Base-by-base conservation (phyloP, 1,140 invertebrate species). In the Xylocopa sonorina region DNA sequence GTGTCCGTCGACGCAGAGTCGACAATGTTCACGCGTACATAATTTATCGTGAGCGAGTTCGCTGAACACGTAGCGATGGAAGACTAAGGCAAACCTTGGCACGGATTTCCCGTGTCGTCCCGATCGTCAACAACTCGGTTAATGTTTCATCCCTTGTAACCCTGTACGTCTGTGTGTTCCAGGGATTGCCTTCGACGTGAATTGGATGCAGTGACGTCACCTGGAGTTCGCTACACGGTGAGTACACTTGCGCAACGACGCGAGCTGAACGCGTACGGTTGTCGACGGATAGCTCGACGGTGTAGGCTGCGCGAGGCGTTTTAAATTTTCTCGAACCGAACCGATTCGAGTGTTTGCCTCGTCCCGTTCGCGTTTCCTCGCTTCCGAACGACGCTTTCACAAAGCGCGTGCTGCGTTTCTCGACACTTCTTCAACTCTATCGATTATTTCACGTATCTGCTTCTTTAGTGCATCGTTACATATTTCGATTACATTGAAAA, bases 141-240 rank as follows among this genome's bases (percentile, higher is more conserved):
- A 85, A 82, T 50, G 41, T 57, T 78, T 53, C 77, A 53, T 64
- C 51, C 53, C 68, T 16, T 78, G 55, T 38, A 69, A 68, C 27
- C 29, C 21, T 55, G 43, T 43, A 48, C 18, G 14, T 67, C 55
- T 60, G 38, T 83, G 21, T 87, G 84, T 84, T 86, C n/a, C 75
- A 86, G 84, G 84, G 71, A 81, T 84, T 85, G 76, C 79, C 64
- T 79, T 81, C 80, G 76, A 73, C 66, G 62, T 38, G 84, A 81
- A 83, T 86, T 79, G 81, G 85, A 81, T 84, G 81, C 66, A 77
- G 62, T 81, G 78, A 86, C 81, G 78, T 87, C 81, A 68, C 68
- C 66, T 57, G 78, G 69, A 87, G 66, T 68, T 84, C 57, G 48
- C 55, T 62, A 64, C 71, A 76, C 85, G 78, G 81, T 86, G 38